phyloP scores from a whole-genome alignment of 2,113 vertebrate species.

The Oriolus oriolus region DNA sequence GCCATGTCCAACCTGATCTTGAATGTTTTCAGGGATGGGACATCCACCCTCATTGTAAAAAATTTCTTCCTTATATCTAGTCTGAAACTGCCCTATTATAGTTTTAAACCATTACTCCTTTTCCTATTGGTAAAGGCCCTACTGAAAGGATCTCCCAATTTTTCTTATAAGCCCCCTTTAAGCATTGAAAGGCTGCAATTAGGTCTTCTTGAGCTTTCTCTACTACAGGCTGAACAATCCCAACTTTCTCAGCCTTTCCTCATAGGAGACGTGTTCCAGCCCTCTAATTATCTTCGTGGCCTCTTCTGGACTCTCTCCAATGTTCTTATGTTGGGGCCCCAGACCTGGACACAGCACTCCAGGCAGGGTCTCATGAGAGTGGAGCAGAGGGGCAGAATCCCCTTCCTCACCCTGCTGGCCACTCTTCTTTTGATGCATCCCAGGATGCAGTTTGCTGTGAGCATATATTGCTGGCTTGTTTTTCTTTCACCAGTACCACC shows the following conservation, averaged over 20 bases:
- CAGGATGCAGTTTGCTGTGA: rapidly evolving
- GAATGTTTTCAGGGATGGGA: not conserved
- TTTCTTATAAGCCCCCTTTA: not conserved
- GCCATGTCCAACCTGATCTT: not conserved
- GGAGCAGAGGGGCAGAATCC: not conserved
- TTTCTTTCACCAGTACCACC: not conserved
- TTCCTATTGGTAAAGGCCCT: rapidly evolving
- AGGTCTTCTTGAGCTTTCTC: not conserved
- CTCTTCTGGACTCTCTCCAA: not conserved
- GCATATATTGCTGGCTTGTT: rapidly evolving
- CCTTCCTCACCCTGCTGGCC: rapidly evolving
- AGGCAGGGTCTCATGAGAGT: not conserved
- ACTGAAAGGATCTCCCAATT: not conserved
- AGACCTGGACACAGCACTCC: rapidly evolving
- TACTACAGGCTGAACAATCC: not conserved
- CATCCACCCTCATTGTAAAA: not conserved
- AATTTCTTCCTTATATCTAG: not conserved
- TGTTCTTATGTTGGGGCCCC: not conserved
- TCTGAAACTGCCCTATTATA: not conserved
- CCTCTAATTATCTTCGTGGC: not conserved
- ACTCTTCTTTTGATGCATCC: not conserved
- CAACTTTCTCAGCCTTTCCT: not conserved
- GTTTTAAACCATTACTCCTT: not conserved
- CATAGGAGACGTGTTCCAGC: not conserved
- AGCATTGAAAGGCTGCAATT: not conserved